Evolutionary conservation across 2,888 invertebrate genomes (phyloP).

Genomic region (Melieria omissa): DNA sequence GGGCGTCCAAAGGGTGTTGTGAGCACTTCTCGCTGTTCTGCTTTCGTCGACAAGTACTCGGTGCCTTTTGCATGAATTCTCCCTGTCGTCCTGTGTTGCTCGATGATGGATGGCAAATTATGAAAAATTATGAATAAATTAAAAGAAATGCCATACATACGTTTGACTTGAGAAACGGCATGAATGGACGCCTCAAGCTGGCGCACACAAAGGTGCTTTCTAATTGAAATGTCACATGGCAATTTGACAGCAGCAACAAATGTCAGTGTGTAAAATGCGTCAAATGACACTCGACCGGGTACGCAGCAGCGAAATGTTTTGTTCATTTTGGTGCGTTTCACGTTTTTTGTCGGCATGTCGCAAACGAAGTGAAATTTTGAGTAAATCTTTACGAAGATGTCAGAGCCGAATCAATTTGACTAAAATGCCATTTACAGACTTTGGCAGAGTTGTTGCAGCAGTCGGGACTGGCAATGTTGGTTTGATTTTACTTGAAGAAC

Average conservation of each 20-base stretch:
- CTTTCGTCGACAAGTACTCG: neutral
- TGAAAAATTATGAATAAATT: conserved; percentile 27
- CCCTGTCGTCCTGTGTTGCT: conserved; percentile 1
- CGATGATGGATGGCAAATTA: conserved; percentile 36
- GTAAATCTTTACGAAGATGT: too few species aligned
- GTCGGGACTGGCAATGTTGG: too few species aligned
- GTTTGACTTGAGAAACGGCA: neutral
- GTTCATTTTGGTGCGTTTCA: too few species aligned
- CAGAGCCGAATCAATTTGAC: too few species aligned
- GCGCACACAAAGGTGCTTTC: conserved; percentile 3
- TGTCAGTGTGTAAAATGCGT: neutral
- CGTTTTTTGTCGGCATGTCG: too few species aligned
- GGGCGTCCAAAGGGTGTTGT: neutral
- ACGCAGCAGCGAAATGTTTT: too few species aligned
- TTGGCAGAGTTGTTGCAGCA: too few species aligned
- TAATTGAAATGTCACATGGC: conserved; percentile 22
- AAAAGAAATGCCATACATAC: conserved; percentile 6
- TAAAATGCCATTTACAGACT: too few species aligned
- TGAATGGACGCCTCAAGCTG: neutral
- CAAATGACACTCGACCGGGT: too few species aligned
- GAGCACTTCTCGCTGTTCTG: conserved; percentile 1
- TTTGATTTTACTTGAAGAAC: too few species aligned
- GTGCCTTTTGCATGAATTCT: neutral
- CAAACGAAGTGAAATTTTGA: too few species aligned
- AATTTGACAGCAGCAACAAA: conserved; percentile 11